phyloP scores from a whole-genome alignment of 23 tunicate genomes.

The Halocynthia roretzi region DNA sequence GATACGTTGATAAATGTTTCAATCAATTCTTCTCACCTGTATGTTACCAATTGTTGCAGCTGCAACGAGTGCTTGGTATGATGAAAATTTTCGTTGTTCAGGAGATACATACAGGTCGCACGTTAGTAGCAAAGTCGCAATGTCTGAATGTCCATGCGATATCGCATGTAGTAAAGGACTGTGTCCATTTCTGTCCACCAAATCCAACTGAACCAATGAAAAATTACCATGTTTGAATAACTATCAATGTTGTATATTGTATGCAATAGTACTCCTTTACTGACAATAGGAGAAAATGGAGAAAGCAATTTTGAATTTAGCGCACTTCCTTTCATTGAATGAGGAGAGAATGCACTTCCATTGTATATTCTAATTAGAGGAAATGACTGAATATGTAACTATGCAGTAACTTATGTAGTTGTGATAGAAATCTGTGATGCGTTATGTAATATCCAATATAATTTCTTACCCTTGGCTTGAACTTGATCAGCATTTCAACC shows the following conservation, averaged over 20 bases:
- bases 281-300: no score
- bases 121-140: conserved; percentile 53
- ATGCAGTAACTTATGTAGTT: no score
- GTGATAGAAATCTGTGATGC: not conserved
- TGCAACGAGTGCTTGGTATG: conserved; percentile 84
- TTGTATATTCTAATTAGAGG: no score
- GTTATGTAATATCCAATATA: not conserved
- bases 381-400: no score
- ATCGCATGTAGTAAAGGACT: conserved; percentile 85
- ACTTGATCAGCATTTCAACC: conserved; percentile 57
- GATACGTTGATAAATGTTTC: not conserved
- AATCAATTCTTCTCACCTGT: conserved; percentile 22
- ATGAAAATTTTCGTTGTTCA: conserved; percentile 42
- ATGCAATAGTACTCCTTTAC: no score
- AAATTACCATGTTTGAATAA: no score
- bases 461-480: conserved; percentile 60
- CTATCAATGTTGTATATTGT: no score
- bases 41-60: conserved; percentile 73
- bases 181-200: conserved; percentile 72
- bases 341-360: no score
- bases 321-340: no score
- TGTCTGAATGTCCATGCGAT: conserved; percentile 50
- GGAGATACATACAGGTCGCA: conserved; percentile 44
- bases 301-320: no score
- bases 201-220: conserved; percentile 36